Base-by-base conservation (phyloP, 1,140 invertebrate genomes). In the Meteorus sp. region DNA sequence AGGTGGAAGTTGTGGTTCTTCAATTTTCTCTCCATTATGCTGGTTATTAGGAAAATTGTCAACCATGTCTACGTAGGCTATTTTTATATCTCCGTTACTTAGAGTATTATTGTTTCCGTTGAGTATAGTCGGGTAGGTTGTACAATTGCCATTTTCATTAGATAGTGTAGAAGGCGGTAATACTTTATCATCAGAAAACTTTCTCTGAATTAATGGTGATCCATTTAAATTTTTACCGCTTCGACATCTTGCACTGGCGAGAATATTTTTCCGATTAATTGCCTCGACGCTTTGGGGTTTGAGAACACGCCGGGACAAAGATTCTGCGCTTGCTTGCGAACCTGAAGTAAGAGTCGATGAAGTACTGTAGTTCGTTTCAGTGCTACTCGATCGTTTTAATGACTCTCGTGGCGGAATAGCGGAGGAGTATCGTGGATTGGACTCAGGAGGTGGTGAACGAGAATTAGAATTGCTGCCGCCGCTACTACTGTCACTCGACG, bases 221-320 rank as follows among this genome's bases (percentile, higher is more conserved):
- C 85, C 85, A 17, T 86, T 82, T n/a, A 75, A 75, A 75, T 88
- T 88, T 69, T 84, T 83, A 29, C 89, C 91, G 72, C 89, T 92
- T 67, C 91, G 84, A 71, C 88, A 91, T 76, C 90, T 89, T 2
- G 91, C 90, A 41, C 89, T 92, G n/a, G 90, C 89, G 22, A 94
- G 76, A 50, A 94, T 92, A 74, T 93, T 94, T 71, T 92, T 90
- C 15, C 91, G 83, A 73, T 93, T 93, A 35, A 91, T 89, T 2
- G 89, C 89, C 73, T 91, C 88, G 31, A 92, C 87, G 73, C 85
- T 89, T 60, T 89, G 84, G 1, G 88, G 82, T 74, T 92, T 93
- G 19, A 92, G 80, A 54, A 93, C 84, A 63, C 88, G 81, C 71
- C 79, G 62, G 35, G 75, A 75, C 1, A 74, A 19, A 1, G 74